phyloP scores from a whole-genome alignment of 2,888 invertebrate species.

The Cyclophora punctaria region DNA sequence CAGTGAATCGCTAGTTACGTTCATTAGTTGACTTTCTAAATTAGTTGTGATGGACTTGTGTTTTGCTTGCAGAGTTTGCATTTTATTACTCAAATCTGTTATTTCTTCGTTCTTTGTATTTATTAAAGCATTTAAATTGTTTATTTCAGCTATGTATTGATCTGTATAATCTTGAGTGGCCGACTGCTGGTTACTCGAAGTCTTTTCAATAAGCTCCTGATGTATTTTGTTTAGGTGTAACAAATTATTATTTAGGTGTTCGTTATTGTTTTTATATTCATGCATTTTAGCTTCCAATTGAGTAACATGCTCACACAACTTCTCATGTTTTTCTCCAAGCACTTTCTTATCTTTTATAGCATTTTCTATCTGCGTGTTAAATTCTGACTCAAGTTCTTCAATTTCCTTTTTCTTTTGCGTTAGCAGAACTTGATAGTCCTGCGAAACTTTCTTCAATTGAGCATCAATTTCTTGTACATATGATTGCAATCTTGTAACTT shows the following conservation, averaged over 20 bases:
- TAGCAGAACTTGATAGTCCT: slow-evolving; percentile 52
- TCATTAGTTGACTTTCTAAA: slow-evolving; percentile 42
- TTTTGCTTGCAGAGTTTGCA: slow-evolving; percentile 37
- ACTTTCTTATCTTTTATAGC: slow-evolving; percentile 66
- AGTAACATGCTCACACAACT: slow-evolving; percentile 63
- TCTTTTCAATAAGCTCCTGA: slow-evolving; percentile 41
- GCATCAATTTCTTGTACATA: slow-evolving; percentile 61
- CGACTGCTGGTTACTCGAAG: slow-evolving; percentile 24
- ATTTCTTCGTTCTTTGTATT: slow-evolving; percentile 68
- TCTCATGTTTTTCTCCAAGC: slow-evolving; percentile 62
- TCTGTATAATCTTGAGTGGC: slow-evolving; percentile 58
- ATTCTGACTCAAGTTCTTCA: slow-evolving; percentile 61
- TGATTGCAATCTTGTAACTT: slow-evolving; percentile 41
- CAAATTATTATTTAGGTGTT: slow-evolving; percentile 43
- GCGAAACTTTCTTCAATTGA: slow-evolving; percentile 46
- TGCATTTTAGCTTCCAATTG: slow-evolving; percentile 47
- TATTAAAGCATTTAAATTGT: slow-evolving; percentile 68
- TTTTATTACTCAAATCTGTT: slow-evolving; percentile 39
- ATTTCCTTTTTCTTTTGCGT: slow-evolving; percentile 59
- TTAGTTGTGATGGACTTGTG: slow-evolving; percentile 31
- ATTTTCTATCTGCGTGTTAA: slow-evolving; percentile 62
- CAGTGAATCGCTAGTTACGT: slow-evolving; percentile 45
- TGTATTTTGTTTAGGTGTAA: slow-evolving; percentile 51
- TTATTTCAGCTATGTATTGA: slow-evolving; percentile 73
- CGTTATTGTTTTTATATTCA: slow-evolving; percentile 49